phyloP scores from a whole-genome alignment of 2,888 invertebrate species.

The Tanytarsus gracilentus region DNA sequence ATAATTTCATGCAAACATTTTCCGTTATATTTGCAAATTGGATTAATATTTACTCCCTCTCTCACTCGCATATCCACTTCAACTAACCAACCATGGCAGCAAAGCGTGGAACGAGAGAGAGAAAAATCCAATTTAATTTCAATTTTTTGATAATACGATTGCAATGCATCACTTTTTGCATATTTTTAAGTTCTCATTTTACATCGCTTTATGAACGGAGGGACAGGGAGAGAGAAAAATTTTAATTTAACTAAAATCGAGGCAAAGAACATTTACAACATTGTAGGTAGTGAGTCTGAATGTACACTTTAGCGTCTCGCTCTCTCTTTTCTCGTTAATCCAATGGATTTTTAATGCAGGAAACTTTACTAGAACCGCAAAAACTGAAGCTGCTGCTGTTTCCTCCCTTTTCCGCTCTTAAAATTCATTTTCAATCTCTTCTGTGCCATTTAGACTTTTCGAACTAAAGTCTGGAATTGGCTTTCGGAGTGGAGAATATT shows the following conservation, averaged over 20 bases:
- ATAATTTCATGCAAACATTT: no score
- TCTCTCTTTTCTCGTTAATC: no score
- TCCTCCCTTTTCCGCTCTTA: neutral
- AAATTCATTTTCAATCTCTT: neutral
- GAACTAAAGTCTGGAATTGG: no score
- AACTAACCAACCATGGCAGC: neutral
- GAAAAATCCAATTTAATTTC: conserved; percentile 10
- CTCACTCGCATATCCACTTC: neutral
- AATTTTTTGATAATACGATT: conserved; percentile 13
- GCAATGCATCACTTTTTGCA: neutral
- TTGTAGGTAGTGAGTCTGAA: no score
- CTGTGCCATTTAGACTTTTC: no score
- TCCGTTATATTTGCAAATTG: neutral
- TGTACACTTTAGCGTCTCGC: no score
- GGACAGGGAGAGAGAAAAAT: no score
- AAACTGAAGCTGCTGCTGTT: neutral
- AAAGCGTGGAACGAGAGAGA: neutral
- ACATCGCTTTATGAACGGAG: no score
- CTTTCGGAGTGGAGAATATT: no score
- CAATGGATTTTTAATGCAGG: no score
- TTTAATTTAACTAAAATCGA: no score
- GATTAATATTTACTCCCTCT: conserved; percentile 1
- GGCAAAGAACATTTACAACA: no score
- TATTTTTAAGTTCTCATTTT: neutral
- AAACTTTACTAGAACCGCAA: conserved; percentile 1